phyloP scores from a whole-genome alignment of 1,140 invertebrate species.

The Dinoponera quadriceps region DNA sequence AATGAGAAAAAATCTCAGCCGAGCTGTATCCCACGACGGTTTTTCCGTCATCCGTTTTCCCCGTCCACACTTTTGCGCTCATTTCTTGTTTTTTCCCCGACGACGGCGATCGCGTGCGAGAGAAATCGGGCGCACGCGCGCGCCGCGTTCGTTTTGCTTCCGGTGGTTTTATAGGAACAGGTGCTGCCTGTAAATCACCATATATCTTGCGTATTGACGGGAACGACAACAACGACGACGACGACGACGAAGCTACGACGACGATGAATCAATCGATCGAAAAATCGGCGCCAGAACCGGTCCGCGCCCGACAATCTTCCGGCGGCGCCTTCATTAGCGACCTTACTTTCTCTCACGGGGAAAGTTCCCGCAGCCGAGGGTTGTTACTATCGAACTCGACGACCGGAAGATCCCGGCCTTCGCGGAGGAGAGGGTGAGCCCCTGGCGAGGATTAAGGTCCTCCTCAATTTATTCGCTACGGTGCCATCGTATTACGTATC shows the following conservation, averaged over 20 bases:
- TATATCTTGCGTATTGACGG: not conserved
- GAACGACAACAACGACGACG: not conserved
- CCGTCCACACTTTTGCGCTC: not conserved
- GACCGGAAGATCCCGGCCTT: no score
- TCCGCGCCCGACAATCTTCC: constrained; percentile 43
- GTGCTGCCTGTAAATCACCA: not conserved
- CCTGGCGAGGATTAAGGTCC: no score
- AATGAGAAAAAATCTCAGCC: no score
- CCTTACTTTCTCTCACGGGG: constrained; percentile 41
- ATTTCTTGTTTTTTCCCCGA: constrained; percentile 9
- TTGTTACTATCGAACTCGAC: constrained; percentile 9
- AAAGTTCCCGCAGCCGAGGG: constrained; percentile 37
- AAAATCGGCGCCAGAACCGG: constrained; percentile 16
- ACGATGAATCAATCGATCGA: not conserved
- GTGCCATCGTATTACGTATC: no score
- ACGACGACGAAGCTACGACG: not conserved
- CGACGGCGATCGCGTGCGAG: constrained; percentile 35
- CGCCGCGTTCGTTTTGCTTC: constrained; percentile 15
- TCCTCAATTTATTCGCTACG: no score
- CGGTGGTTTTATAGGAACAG: not conserved
- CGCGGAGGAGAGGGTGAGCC: no score
- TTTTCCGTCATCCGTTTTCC: not conserved
- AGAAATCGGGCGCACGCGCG: constrained; percentile 32
- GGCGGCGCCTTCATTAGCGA: not conserved
- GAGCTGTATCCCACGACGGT: not conserved